These are phyloP conservation scores for Carassius gibelio DNA, from an alignment of 2,113 vertebrate species.

Conservation along the genomic window DNA sequence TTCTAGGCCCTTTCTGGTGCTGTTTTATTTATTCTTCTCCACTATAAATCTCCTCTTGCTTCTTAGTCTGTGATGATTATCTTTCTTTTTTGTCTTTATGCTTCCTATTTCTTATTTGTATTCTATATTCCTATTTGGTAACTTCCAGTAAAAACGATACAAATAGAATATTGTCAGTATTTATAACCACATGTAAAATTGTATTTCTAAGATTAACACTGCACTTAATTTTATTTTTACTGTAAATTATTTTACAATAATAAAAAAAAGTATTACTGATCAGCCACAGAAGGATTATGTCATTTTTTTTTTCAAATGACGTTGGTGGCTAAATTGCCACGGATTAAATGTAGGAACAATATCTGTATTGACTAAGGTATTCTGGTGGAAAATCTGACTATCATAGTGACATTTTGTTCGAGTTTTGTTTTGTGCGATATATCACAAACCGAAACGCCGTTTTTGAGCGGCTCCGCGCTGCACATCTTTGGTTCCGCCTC, in stretches of 20 bases:
- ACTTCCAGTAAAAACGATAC: not conserved
- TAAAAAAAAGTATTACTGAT: not conserved
- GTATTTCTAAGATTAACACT: not conserved
- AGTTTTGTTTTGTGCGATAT: not conserved
- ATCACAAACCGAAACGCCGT: not conserved
- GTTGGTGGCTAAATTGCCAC: not conserved
- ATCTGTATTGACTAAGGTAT: not conserved
- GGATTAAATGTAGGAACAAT: not conserved
- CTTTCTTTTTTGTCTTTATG: not conserved
- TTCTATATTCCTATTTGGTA: not conserved
- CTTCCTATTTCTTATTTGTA: too few species aligned
- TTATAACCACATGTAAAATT: not conserved
- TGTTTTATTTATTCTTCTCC: not conserved
- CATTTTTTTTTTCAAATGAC: not conserved
- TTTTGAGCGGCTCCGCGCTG: not conserved
- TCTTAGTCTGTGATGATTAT: not conserved
- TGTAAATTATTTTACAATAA: not conserved
- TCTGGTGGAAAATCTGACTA: not conserved
- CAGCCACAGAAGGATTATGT: not conserved
- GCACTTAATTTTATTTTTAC: not conserved
- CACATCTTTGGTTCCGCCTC: constrained; percentile 56
- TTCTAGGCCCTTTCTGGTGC: not conserved
- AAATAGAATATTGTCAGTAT: not conserved
- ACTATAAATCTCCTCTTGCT: not conserved
- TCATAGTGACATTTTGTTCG: not conserved